Conservation (phyloP, 2,888 invertebrate species). For the Carterocephalus palaemon region DNA sequence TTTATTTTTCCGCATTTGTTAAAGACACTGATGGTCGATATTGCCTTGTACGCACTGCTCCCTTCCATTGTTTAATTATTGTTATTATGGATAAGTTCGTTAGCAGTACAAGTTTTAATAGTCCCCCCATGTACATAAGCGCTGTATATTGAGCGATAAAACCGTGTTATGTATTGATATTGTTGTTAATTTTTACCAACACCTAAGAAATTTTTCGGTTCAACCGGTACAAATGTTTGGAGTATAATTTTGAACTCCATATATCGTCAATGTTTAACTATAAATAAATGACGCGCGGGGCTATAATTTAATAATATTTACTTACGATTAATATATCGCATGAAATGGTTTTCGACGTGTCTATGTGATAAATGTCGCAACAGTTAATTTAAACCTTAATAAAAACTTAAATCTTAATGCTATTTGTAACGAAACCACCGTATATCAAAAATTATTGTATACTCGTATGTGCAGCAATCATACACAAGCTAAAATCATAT, state of each 20-base stretch:
- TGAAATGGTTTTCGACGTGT: neutral
- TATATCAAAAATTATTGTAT: neutral
- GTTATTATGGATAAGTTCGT: constrained; percentile 24
- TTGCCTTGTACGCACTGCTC: constrained; percentile 1
- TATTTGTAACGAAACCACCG: constrained; percentile 8
- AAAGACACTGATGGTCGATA: neutral
- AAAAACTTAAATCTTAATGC: no score
- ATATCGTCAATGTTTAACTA: no score
- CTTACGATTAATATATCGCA: neutral
- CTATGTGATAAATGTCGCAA: constrained; percentile 7
- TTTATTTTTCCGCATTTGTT: neutral
- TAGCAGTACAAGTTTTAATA: constrained; percentile 19
- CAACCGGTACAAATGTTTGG: no score
- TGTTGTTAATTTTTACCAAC: neutral
- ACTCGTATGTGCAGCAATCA: no score
- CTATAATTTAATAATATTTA: neutral
- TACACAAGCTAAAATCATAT: no score
- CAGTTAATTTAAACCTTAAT: no score
- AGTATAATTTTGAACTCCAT: no score
- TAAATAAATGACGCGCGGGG: no score
- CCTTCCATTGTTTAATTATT: constrained; percentile 26
- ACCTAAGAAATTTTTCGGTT: no score
- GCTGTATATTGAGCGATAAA: neutral
- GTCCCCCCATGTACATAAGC: constrained; percentile 10
- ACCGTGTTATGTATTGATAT: neutral